phyloP scores from a whole-genome alignment of 1,140 invertebrate species.

The Harpegnathos saltator region DNA sequence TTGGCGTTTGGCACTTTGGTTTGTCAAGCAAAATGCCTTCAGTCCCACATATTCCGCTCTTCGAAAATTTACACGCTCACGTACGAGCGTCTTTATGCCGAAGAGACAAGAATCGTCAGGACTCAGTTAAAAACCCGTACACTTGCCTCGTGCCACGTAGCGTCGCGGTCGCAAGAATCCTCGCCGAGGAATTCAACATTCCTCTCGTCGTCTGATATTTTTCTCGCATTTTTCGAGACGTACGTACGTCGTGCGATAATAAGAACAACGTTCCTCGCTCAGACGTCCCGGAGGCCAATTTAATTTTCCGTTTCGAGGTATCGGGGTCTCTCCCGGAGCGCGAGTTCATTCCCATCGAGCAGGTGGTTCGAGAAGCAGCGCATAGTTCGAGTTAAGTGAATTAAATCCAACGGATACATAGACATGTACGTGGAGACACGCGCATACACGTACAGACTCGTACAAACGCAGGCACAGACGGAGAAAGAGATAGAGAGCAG shows the following conservation, averaged over 20 bases:
- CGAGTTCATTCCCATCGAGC: slow-evolving; percentile 73
- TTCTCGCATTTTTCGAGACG: neutral
- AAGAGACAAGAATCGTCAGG: too few relatives aligned
- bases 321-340: slow-evolving; percentile 24
- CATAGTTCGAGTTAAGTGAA: slow-evolving; percentile 76
- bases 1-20: too few relatives aligned
- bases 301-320: slow-evolving; percentile 40
- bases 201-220: neutral
- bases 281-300: neutral
- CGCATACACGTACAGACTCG: too few relatives aligned
- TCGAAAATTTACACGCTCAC: too few relatives aligned
- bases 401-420: slow-evolving; percentile 70
- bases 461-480: neutral
- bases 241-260: neutral
- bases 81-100: too few relatives aligned
- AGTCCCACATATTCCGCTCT: too few relatives aligned
- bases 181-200: too few relatives aligned
- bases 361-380: slow-evolving; percentile 44
- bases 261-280: neutral
- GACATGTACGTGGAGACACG: neutral
- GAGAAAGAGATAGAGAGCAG: neutral
- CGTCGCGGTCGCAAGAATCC: too few relatives aligned
- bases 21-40: too few relatives aligned
- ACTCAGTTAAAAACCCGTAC: too few relatives aligned
- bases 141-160: too few relatives aligned